Evolutionary conservation across 2,113 vertebrate species (phyloP).

Genomic region (Aegithalos caudatus): DNA sequence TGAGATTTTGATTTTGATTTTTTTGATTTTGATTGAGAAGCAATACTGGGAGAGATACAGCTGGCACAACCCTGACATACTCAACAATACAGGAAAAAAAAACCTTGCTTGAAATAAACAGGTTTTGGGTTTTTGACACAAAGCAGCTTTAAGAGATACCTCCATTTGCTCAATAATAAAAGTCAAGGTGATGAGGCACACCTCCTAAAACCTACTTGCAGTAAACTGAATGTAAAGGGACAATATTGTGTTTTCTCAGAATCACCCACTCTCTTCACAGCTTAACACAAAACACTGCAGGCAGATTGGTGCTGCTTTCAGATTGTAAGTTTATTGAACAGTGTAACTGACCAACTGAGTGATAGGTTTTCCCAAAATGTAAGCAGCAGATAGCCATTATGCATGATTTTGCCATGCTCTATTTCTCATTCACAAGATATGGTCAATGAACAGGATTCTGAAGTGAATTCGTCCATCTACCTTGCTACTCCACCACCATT

Average conservation of each 20-base stretch:
- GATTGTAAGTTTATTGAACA: not conserved
- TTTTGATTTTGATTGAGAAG: too few relatives aligned
- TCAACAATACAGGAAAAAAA: not conserved
- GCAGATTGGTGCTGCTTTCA: not conserved
- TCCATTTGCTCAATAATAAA: not conserved
- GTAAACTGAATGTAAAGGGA: not conserved
- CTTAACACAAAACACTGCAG: not conserved
- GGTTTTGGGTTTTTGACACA: not conserved
- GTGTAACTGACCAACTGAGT: not conserved
- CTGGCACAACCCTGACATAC: not conserved
- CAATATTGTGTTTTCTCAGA: not conserved
- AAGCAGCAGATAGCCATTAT: not conserved
- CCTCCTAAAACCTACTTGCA: not conserved
- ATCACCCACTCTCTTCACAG: not conserved
- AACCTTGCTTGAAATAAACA: not conserved
- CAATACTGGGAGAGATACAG: not conserved
- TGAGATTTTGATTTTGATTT: too few relatives aligned
- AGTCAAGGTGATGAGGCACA: not conserved
- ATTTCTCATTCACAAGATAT: not conserved
- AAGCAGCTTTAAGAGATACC: not conserved
- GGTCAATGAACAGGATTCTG: not conserved
- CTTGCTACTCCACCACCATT: not conserved
- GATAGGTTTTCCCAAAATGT: not conserved
- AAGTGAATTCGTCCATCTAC: not conserved
- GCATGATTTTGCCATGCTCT: not conserved